phyloP scores from a whole-genome alignment of 2,113 vertebrate species.

The Myotis lucifugus region DNA sequence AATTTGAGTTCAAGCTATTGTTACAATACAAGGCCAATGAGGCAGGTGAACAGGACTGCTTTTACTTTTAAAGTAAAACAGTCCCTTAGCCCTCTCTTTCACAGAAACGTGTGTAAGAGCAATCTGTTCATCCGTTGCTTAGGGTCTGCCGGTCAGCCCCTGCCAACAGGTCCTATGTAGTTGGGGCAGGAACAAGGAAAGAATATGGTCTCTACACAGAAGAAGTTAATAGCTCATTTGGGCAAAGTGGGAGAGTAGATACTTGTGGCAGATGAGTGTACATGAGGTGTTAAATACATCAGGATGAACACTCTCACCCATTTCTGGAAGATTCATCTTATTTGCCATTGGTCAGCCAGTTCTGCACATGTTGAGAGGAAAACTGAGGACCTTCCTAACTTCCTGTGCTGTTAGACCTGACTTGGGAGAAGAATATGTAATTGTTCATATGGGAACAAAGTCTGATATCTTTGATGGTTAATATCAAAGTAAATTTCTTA shows the following conservation, averaged over 20 bases:
- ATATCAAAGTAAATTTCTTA: conserved; percentile 18
- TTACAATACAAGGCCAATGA: too few relatives aligned
- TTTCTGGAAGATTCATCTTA: not conserved
- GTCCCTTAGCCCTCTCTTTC: too few relatives aligned
- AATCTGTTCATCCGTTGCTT: too few relatives aligned
- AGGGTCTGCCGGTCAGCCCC: too few relatives aligned
- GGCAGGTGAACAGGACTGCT: too few relatives aligned
- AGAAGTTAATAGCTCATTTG: not conserved
- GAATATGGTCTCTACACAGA: not conserved
- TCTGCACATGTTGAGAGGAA: not conserved
- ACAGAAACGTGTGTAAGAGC: too few relatives aligned
- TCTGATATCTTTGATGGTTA: not conserved
- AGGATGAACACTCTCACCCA: not conserved
- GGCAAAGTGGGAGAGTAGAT: not conserved
- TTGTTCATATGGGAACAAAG: not conserved
- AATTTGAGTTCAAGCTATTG: too few relatives aligned
- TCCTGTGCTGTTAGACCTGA: not conserved
- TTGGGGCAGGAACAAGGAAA: not conserved
- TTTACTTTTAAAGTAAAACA: too few relatives aligned
- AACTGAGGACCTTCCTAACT: not conserved
- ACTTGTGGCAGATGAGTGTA: not conserved
- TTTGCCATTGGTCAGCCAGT: not conserved
- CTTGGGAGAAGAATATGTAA: not conserved
- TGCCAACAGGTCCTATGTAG: not conserved
- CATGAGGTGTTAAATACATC: not conserved